phyloP scores from a whole-genome alignment of 2,888 invertebrate genomes.

The Shargacucullia verbasci region DNA sequence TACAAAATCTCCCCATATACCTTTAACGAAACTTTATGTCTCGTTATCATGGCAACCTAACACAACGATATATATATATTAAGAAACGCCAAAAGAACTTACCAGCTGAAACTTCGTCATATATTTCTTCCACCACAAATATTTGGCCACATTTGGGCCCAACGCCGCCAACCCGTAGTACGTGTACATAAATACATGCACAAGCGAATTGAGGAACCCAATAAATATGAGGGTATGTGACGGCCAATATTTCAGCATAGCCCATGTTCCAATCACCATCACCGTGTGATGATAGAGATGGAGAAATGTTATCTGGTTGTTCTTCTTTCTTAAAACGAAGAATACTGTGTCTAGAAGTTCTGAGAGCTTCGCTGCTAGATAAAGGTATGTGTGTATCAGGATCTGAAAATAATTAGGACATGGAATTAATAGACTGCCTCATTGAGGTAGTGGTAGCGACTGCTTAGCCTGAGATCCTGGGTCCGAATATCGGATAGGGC shows the following conservation, averaged over 20 bases:
- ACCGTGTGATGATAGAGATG: slow-evolving; percentile 96
- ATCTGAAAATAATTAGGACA: slow-evolving; percentile 73
- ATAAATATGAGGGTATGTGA: slow-evolving; percentile 92
- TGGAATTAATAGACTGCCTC: too few relatives aligned
- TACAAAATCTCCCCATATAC: too few relatives aligned
- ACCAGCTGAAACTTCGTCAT: slow-evolving; percentile 95
- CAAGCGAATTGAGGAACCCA: slow-evolving; percentile 92
- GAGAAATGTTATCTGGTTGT: slow-evolving; percentile 94
- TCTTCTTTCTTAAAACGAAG: slow-evolving; percentile 94
- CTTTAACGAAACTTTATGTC: too few relatives aligned
- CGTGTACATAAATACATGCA: slow-evolving; percentile 95
- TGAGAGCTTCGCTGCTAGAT: slow-evolving; percentile 93
- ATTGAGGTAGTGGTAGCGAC: too few relatives aligned
- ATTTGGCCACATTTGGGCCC: slow-evolving; percentile 92
- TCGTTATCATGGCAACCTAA: too few relatives aligned
- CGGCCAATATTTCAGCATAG: slow-evolving; percentile 92
- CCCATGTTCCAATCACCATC: slow-evolving; percentile 93
- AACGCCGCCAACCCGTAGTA: slow-evolving; percentile 94
- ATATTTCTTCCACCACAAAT: slow-evolving; percentile 95
- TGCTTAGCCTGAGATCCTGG: too few relatives aligned
- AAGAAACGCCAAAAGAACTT: slow-evolving; percentile 57
- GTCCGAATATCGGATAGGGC: too few relatives aligned
- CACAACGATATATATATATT: too few relatives aligned
- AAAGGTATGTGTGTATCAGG: slow-evolving; percentile 89
- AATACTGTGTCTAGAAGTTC: slow-evolving; percentile 95